phyloP scores from a whole-genome alignment of 2,113 vertebrate species.

The Varanus salvator region DNA sequence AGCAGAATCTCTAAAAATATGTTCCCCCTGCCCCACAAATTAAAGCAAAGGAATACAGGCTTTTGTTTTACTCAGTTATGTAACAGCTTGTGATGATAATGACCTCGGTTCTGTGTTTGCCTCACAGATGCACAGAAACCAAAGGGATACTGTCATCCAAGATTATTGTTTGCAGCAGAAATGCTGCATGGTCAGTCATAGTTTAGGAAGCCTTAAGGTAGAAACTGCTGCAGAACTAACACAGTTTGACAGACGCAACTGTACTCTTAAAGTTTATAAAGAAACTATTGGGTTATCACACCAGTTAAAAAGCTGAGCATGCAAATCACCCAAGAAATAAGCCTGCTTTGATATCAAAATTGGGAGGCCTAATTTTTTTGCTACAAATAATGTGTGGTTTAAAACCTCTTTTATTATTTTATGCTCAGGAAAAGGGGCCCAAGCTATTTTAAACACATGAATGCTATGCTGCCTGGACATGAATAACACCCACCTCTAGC shows the following conservation, averaged over 20 bases:
- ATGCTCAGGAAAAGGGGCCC: background rate
- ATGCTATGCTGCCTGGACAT: background rate
- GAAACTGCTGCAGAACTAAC: slow-evolving; percentile 70
- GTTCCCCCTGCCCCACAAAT: slow-evolving; percentile 23
- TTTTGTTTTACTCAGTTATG: slow-evolving; percentile 66
- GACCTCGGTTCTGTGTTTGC: slow-evolving; percentile 69
- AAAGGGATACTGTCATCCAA: slow-evolving; percentile 77
- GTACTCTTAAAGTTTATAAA: slow-evolving; percentile 65
- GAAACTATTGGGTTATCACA: slow-evolving; percentile 41
- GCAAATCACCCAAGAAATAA: slow-evolving; percentile 42
- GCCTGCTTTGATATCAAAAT: background rate
- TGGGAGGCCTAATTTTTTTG: background rate
- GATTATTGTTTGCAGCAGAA: slow-evolving; percentile 75
- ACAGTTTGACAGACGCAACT: slow-evolving; percentile 71
- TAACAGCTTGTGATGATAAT: slow-evolving; percentile 66
- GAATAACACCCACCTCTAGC: too few species aligned
- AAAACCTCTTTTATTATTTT: background rate
- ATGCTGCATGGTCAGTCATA: slow-evolving; percentile 72
- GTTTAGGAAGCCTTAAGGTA: slow-evolving; percentile 71
- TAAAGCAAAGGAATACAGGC: slow-evolving; percentile 23
- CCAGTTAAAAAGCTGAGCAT: slow-evolving; percentile 59
- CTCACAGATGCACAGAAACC: slow-evolving; percentile 62
- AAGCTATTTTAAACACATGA: background rate
- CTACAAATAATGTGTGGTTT: background rate
- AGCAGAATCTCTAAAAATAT: background rate